Conservation (phyloP, 2,888 invertebrate genomes). For the Macroteleia sp. region DNA sequence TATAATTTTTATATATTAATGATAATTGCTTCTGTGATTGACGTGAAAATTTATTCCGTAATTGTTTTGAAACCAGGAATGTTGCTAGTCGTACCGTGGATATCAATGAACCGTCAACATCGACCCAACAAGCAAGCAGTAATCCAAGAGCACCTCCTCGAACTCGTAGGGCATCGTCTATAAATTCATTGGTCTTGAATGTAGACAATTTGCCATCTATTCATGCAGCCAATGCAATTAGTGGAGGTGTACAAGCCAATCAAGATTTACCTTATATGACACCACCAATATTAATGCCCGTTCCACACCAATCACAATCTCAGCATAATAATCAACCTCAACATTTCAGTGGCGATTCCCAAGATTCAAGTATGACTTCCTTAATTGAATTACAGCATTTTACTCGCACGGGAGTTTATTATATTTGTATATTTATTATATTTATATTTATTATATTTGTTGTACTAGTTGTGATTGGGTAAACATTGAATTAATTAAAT, state of each 20-base stretch:
- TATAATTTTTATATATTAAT: too few relatives aligned
- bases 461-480: too few relatives aligned
- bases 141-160: slow-evolving; percentile 85
- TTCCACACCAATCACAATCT: slow-evolving; percentile 75
- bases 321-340: slow-evolving; percentile 84
- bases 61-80: too few relatives aligned
- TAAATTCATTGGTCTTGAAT: slow-evolving; percentile 82
- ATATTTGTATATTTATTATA: too few relatives aligned
- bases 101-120: slow-evolving; percentile 75
- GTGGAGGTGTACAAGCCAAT: slow-evolving; percentile 93
- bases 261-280: slow-evolving; percentile 96
- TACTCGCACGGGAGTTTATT: too few relatives aligned
- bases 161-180: slow-evolving; percentile 85
- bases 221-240: slow-evolving; percentile 94
- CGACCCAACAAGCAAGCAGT: slow-evolving; percentile 70
- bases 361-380: slow-evolving; percentile 85
- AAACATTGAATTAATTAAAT: too few relatives aligned
- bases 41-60: too few relatives aligned
- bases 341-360: slow-evolving; percentile 95
- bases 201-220: slow-evolving; percentile 85
- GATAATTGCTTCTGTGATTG: too few relatives aligned
- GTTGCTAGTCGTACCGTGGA: slow-evolving; percentile 71
- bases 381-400: too few relatives aligned
- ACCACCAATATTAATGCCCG: slow-evolving; percentile 87
- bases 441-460: too few relatives aligned